Evolutionary conservation across 2,113 vertebrate genomes (phyloP).

Genomic region (Tichodroma muraria): DNA sequence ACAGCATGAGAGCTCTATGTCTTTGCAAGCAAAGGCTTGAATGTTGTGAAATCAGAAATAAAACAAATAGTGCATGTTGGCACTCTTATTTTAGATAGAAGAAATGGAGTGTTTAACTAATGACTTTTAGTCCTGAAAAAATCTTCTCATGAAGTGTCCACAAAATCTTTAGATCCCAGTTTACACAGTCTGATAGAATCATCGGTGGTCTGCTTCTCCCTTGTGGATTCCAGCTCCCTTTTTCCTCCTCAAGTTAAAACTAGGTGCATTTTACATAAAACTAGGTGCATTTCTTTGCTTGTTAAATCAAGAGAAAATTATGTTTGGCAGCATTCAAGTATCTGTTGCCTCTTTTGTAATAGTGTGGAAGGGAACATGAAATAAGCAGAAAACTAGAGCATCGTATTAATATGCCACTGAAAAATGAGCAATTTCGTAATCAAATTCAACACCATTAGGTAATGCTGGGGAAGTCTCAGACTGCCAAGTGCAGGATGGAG

Average conservation of each 20-base stretch:
- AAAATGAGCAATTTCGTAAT: not conserved
- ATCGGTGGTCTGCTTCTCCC: not conserved
- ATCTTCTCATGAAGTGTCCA: not conserved
- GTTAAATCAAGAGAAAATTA: not conserved
- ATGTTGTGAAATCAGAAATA: not conserved
- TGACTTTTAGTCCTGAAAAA: not conserved
- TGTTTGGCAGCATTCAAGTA: not conserved
- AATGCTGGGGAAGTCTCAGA: not conserved
- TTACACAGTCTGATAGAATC: not conserved
- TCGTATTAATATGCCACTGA: not conserved
- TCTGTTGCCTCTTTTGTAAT: not conserved
- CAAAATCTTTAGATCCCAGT: not conserved
- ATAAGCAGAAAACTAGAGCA: not conserved
- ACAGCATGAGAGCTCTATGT: not conserved
- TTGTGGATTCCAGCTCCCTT: not conserved
- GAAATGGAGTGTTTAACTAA: not conserved
- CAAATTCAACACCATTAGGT: not conserved
- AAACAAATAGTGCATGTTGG: not conserved
- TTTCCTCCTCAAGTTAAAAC: not conserved
- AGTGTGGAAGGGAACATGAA: not conserved
- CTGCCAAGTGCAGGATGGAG: not conserved
- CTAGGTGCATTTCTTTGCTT: not conserved
- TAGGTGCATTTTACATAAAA: not conserved
- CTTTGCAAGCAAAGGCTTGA: not conserved
- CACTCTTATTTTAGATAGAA: not conserved